Evolutionary conservation across 2,797 vertebrate species (phyloP).

Genomic region (Sebastes ruberrimus): DNA sequence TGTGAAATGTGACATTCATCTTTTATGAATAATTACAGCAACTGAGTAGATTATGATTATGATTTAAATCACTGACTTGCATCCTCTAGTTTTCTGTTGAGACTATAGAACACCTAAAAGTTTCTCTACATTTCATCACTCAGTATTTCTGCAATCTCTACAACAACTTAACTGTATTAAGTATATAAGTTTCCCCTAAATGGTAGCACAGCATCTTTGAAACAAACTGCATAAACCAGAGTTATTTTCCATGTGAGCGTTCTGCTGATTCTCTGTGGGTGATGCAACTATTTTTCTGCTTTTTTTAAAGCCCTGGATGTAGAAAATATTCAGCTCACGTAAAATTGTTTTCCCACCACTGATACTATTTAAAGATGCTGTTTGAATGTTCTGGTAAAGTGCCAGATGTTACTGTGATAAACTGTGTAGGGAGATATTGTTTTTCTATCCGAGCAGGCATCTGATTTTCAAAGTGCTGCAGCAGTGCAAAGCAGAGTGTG

Average conservation of each 20-base stretch:
- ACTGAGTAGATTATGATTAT: neutral
- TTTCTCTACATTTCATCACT: constrained; percentile 38
- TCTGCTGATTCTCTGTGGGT: constrained; percentile 31
- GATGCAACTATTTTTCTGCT: constrained; percentile 1
- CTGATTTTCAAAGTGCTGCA: neutral
- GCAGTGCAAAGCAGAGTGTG: neutral
- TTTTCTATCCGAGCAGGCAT: neutral
- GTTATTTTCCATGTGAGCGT: neutral
- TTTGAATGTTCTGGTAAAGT: constrained; percentile 25
- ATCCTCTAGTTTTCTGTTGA: neutral
- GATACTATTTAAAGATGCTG: constrained; percentile 42
- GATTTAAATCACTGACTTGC: neutral
- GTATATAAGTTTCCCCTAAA: neutral
- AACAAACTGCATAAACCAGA: neutral
- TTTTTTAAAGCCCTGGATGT: neutral
- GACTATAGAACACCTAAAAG: neutral
- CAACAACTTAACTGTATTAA: neutral
- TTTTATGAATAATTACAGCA: neutral
- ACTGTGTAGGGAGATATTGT: neutral
- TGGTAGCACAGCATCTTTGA: neutral
- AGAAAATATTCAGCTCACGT: constrained; percentile 10
- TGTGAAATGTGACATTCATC: neutral
- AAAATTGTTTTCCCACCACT: constrained; percentile 15
- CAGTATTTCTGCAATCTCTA: neutral
- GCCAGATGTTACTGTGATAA: neutral